Evolutionary conservation across 2,113 vertebrate genomes (phyloP).

Genomic region (Tiliqua scincoides): DNA sequence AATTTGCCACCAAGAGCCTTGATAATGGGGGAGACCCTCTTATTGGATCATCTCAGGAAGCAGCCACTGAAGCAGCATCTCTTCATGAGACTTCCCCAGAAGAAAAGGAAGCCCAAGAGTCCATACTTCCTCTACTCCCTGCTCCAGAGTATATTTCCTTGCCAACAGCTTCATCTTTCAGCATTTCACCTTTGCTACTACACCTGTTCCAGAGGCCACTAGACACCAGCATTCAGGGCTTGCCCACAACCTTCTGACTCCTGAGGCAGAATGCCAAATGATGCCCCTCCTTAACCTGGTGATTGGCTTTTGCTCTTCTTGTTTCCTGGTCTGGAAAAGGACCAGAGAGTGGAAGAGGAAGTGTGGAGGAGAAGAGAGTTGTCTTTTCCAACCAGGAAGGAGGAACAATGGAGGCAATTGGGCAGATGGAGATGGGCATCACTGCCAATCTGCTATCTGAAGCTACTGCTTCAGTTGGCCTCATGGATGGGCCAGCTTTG

Average conservation of each 20-base stretch:
- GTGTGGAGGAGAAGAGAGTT: no score
- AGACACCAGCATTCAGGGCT: not conserved
- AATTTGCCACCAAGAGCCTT: not conserved
- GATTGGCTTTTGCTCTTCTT: no score
- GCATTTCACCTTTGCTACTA: not conserved
- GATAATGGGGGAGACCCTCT: not conserved
- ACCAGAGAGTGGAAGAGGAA: not conserved
- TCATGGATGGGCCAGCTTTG: no score
- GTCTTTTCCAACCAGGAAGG: no score
- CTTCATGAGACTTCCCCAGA: not conserved
- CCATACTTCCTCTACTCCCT: not conserved
- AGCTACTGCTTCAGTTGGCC: no score
- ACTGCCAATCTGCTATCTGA: no score
- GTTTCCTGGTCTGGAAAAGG: not conserved
- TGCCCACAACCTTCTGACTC: no score
- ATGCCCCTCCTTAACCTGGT: no score
- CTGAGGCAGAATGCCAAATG: no score
- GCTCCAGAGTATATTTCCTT: not conserved
- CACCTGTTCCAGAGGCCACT: not conserved
- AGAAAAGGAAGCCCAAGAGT: not conserved
- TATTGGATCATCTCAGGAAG: not conserved
- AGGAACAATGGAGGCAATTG: no score
- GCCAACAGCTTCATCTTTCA: not conserved
- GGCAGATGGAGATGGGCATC: no score
- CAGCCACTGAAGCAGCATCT: not conserved